Evolutionary conservation across 64 coral and sea anemone species (phyloP).

Genomic region (Orbicella faveolata): DNA sequence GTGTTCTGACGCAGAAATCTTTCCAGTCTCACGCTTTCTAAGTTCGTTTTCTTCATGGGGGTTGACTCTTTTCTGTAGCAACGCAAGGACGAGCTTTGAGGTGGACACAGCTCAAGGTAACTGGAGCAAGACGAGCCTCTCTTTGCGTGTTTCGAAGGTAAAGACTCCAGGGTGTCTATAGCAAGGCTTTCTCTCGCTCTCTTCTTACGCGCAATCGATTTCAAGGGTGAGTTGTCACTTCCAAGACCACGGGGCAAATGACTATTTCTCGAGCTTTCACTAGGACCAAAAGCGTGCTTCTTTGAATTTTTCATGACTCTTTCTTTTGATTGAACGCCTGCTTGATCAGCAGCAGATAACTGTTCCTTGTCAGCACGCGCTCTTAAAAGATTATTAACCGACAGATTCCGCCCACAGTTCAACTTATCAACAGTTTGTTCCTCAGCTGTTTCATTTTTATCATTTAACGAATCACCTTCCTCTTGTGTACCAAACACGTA

Average conservation of each 20-base stretch:
- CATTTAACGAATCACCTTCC: neutral
- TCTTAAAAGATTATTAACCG: too few species aligned
- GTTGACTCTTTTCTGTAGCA: constrained; percentile 1
- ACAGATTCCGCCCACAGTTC: neutral
- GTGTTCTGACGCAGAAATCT: neutral
- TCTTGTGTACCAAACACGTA: neutral
- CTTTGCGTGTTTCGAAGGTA: constrained; percentile 6
- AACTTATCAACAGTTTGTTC: too few species aligned
- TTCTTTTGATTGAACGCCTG: too few species aligned
- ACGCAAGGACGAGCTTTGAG: neutral
- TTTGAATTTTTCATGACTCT: neutral
- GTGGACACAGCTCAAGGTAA: neutral
- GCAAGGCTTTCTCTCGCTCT: constrained; percentile 3
- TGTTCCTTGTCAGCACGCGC: neutral
- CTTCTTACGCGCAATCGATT: neutral
- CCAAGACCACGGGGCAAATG: neutral
- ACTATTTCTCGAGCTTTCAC: neutral
- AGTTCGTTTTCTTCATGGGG: neutral
- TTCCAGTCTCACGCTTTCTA: neutral
- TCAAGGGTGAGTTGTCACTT: neutral
- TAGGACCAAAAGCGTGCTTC: neutral
- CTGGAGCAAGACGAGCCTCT: neutral
- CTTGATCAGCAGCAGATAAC: neutral
- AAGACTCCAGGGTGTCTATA: neutral
- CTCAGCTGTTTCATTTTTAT: neutral